Base-by-base conservation (phyloP, 1,140 invertebrate genomes). In the Gonioctena quinquepunctata region DNA sequence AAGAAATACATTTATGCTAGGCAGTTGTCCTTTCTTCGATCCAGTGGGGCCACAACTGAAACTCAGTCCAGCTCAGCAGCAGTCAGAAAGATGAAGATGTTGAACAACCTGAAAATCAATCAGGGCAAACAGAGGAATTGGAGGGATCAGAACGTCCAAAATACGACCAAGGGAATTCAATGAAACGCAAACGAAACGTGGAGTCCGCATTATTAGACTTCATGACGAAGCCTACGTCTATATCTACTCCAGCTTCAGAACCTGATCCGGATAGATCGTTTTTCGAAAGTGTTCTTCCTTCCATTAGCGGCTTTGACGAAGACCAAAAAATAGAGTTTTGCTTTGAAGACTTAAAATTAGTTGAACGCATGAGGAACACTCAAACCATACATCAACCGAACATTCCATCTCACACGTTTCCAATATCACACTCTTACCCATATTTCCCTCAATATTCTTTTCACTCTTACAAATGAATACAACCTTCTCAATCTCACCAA, bases 1-100 rank as follows among this genome's bases (percentile, higher is more conserved):
- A 25, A 28, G 48, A 28, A 28, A 69, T 33, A 66, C 33, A 67
- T 66, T 33, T 48, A 68, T 63, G 70, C 66, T 33, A 50, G 11
- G 7, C 25, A 68, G 27, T 57, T 68, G 22, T 49, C 49, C 13
- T 57, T 71, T 54, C 23, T 71, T n/a, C 16, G 28, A 50, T n/a
- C 23, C 13, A 33, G 18, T 64, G 49, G n/a, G 1, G 18, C 50
- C 48, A 69, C 59, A 22, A n/a, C 59, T 62, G 57, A 63, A 56
- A 69, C 42, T 22, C 26, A 62, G 23, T 60, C 48, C 11, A 68
- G 42, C 25, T 23, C 25, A 2, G 7, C 16, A 25, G 23, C 8
- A 42, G 8, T 42, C 33, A 42, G 1, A 22, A 52, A 26, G 49
- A 59, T 7, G 22, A 67, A 42, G 26, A 67, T 8, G 23, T 23